These are phyloP conservation scores for Vandiemenella viatica DNA, from an alignment of 2,888 invertebrate species.

Conservation along the genomic window DNA sequence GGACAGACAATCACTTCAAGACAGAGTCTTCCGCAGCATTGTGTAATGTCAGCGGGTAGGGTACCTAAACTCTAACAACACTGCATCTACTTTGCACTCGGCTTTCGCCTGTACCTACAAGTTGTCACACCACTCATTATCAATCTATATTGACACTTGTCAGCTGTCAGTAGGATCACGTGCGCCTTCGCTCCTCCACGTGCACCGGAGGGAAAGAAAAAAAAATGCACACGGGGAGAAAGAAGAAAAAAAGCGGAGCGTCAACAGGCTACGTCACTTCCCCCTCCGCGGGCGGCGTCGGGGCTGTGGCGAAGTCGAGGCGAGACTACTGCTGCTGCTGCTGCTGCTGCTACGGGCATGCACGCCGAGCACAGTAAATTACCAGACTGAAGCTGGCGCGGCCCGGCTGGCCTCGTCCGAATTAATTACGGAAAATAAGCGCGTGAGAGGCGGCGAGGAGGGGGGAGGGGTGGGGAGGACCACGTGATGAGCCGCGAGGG, in stretches of 20 bases:
- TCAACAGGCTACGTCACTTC: neutral
- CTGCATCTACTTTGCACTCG: no score
- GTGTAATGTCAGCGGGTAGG: no score
- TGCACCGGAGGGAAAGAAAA: neutral
- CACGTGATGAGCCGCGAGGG: constrained; percentile 12
- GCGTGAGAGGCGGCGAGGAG: constrained; percentile 11
- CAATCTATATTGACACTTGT: no score
- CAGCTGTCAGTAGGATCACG: no score
- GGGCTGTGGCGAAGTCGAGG: neutral
- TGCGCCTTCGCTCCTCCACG: neutral
- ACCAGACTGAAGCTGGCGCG: neutral
- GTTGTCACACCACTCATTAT: no score
- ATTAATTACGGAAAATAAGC: constrained; percentile 16
- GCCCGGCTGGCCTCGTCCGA: constrained; percentile 6
- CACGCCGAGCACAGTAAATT: neutral
- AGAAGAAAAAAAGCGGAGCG: neutral
- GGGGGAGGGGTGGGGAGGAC: constrained; percentile 1
- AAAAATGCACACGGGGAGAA: no score
- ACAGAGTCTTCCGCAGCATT: no score
- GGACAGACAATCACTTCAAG: no score
- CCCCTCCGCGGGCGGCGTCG: neutral
- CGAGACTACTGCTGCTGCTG: no score
- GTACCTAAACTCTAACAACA: no score
- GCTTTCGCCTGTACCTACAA: no score
- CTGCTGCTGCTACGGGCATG: neutral